Conservation (phyloP, 2,888 invertebrate genomes). For the Hymenopus coronatus region DNA sequence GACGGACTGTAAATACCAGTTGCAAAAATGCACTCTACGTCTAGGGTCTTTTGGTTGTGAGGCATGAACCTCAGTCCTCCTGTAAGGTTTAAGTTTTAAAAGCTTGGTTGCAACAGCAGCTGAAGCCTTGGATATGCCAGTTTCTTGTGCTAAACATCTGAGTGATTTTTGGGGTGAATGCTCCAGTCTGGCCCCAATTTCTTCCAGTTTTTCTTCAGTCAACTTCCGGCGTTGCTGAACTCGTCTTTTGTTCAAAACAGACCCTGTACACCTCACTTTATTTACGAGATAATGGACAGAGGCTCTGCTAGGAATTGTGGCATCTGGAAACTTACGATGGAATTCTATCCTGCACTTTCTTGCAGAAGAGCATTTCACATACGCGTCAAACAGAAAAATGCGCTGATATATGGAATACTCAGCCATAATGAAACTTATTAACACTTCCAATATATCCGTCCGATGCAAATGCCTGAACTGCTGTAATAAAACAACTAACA, state of each 20-base stretch:
- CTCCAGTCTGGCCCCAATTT: background rate
- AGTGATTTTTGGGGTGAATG: background rate
- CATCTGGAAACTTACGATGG: background rate
- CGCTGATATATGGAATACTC: background rate
- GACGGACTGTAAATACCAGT: background rate
- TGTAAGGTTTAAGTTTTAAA: background rate
- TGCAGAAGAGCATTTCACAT: background rate
- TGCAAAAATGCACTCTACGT: background rate
- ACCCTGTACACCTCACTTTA: background rate
- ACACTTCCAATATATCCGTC: too few species aligned
- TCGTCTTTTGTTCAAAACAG: background rate
- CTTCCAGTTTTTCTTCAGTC: background rate
- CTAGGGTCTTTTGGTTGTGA: background rate
- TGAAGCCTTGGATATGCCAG: background rate
- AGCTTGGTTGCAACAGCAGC: background rate
- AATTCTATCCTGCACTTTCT: background rate
- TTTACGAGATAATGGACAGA: background rate
- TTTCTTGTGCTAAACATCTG: background rate
- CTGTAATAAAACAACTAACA: too few species aligned
- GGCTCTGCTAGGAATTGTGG: background rate
- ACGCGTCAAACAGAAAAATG: background rate
- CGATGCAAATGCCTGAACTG: too few species aligned
- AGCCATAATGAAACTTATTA: background rate
- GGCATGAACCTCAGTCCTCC: background rate
- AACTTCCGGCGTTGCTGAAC: background rate